Evolutionary conservation across 2,888 invertebrate genomes (phyloP).

Genomic region (Octodonta nipae): DNA sequence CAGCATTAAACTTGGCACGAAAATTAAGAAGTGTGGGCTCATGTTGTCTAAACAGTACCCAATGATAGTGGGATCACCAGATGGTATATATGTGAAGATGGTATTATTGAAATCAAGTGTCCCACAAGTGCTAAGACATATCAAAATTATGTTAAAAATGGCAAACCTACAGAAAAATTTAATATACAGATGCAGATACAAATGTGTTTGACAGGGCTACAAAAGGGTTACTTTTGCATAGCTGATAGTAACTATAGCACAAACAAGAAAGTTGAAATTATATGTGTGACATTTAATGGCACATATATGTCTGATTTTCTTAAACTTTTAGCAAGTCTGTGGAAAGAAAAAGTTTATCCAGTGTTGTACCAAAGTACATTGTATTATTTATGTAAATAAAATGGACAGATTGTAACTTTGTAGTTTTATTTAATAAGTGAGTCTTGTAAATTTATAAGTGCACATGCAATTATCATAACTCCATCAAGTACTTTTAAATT

Average conservation of each 20-base stretch:
- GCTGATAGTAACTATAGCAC: slow-evolving; percentile 3
- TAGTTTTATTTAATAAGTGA: slow-evolving; percentile 2
- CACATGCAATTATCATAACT: slow-evolving; percentile 9
- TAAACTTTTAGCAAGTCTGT: background rate
- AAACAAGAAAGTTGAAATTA: slow-evolving; percentile 3
- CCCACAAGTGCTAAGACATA: slow-evolving; percentile 9
- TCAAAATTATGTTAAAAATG: slow-evolving; percentile 9
- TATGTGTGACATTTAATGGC: background rate
- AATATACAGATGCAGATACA: slow-evolving; percentile 12
- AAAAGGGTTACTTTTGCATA: slow-evolving; percentile 7
- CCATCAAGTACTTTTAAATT: slow-evolving; percentile 8
- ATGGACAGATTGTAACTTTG: slow-evolving; percentile 2
- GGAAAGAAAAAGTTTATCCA: background rate
- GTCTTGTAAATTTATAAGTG: slow-evolving; percentile 12
- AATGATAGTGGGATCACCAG: slow-evolving; percentile 5
- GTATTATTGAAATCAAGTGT: slow-evolving; percentile 13
- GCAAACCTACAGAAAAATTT: slow-evolving; percentile 9
- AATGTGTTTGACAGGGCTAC: slow-evolving; percentile 8
- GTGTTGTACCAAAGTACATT: background rate
- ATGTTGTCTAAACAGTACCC: slow-evolving; percentile 6
- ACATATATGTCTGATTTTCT: background rate
- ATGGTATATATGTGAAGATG: slow-evolving; percentile 12
- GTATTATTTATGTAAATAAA: no score
- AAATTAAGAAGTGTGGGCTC: slow-evolving; percentile 7
- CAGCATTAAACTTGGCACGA: slow-evolving; percentile 1